Evolutionary conservation across 64 coral and sea anemone genomes (phyloP).

Genomic region (Catalaphyllia jardinei): DNA sequence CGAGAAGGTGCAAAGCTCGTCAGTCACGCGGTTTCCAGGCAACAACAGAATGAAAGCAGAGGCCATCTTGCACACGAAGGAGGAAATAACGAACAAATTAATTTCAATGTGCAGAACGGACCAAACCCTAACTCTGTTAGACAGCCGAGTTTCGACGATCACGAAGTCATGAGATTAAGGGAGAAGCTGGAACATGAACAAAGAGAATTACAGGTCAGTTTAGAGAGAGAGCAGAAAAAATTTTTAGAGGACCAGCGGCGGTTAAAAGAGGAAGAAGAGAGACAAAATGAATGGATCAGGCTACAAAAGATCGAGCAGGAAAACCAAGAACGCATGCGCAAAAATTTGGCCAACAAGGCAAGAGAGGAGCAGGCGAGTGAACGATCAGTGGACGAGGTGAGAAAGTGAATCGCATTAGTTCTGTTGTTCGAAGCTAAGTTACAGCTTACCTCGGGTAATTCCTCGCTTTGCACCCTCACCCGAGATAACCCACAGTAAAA

Average conservation of each 20-base stretch:
- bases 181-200: conserved; percentile 73
- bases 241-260: conserved; percentile 80
- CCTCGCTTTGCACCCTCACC: too few relatives aligned
- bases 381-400: conserved; percentile 17
- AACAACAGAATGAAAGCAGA: background rate
- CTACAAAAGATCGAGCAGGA: conserved; percentile 56
- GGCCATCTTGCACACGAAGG: background rate
- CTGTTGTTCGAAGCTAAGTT: too few relatives aligned
- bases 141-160: conserved; percentile 49
- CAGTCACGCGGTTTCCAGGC: background rate
- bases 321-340: conserved; percentile 27
- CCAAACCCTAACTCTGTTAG: background rate
- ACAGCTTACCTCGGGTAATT: too few relatives aligned
- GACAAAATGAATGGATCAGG: conserved; percentile 58
- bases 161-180: conserved; percentile 64
- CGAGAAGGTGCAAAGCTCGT: background rate
- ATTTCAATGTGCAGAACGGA: background rate
- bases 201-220: conserved; percentile 54
- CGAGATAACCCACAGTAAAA: too few relatives aligned
- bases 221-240: conserved; percentile 58
- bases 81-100: background rate
- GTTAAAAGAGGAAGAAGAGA: conserved; percentile 78
- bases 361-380: background rate
- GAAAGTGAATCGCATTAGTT: background rate
- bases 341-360: conserved; percentile 1